Evolutionary conservation across 2,888 invertebrate genomes (phyloP).

Genomic region (Cremastobaeus sp.): DNA sequence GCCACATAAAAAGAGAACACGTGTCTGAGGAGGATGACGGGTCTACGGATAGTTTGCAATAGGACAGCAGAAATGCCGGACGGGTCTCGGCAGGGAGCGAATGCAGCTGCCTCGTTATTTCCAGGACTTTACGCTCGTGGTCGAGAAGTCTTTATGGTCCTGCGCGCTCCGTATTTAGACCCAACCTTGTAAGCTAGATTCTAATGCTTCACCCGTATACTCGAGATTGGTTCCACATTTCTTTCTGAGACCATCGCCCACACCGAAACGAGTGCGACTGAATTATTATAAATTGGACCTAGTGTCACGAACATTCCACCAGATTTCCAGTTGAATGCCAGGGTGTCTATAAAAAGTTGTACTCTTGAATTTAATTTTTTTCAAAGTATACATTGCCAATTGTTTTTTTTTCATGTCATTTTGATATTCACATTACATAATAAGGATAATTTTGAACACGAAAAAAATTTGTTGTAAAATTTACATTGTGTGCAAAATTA

Average conservation of each 20-base stretch:
- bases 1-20: slow-evolving; percentile 48
- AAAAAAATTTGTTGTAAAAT: too few relatives aligned
- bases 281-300: slow-evolving; percentile 30
- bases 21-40: slow-evolving; percentile 54
- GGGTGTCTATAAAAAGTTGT: too few relatives aligned
- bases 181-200: slow-evolving; percentile 40
- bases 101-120: slow-evolving; percentile 74
- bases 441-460: too few relatives aligned
- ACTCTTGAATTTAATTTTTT: too few relatives aligned
- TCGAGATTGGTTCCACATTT: slow-evolving; percentile 56
- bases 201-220: slow-evolving; percentile 40
- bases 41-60: slow-evolving; percentile 49
- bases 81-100: slow-evolving; percentile 66
- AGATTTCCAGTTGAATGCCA: neutral
- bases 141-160: slow-evolving; percentile 59
- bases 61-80: slow-evolving; percentile 56
- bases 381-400: too few relatives aligned
- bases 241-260: slow-evolving; percentile 45
- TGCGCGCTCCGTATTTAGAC: slow-evolving; percentile 54
- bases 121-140: slow-evolving; percentile 69
- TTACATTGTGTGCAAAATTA: too few relatives aligned
- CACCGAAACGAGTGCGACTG: slow-evolving; percentile 36
- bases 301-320: slow-evolving; percentile 19
- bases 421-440: too few relatives aligned
- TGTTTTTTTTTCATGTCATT: too few relatives aligned